These are phyloP conservation scores for Marmota monax DNA, from an alignment of 2,113 vertebrate species.

Conservation along the genomic window DNA sequence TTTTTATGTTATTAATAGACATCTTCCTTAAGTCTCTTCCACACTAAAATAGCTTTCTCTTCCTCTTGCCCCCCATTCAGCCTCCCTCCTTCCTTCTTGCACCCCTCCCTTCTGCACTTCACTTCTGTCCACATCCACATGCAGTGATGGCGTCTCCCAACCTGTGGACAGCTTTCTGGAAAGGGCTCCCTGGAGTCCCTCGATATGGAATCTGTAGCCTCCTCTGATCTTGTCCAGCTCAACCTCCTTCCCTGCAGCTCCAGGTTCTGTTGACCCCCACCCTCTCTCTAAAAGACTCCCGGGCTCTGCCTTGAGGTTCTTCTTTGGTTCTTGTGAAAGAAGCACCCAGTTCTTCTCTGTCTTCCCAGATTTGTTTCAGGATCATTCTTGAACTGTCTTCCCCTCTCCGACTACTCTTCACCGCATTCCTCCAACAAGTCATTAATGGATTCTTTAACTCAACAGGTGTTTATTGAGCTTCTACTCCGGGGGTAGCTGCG, in stretches of 20 bases:
- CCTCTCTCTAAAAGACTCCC: not conserved
- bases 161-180: not conserved
- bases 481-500: not conserved
- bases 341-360: not conserved
- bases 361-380: not conserved
- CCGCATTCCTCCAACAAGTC: not conserved
- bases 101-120: no score
- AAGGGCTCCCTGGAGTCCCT: not conserved
- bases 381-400: not conserved
- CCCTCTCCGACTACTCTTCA: not conserved
- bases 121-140: not conserved
- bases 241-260: not conserved
- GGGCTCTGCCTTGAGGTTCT: not conserved
- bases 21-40: not conserved
- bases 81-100: not conserved
- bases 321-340: not conserved
- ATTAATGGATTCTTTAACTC: not conserved
- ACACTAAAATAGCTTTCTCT: not conserved
- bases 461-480: not conserved
- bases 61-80: not conserved
- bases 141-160: not conserved
- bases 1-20: not conserved
- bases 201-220: not conserved
- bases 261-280: not conserved
- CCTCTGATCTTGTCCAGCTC: accelerated